Evolutionary conservation across 2,888 invertebrate species (phyloP), one percentile per base, ranked within the genome.

Genomic region (Neocrepidodera transversa): DNA sequence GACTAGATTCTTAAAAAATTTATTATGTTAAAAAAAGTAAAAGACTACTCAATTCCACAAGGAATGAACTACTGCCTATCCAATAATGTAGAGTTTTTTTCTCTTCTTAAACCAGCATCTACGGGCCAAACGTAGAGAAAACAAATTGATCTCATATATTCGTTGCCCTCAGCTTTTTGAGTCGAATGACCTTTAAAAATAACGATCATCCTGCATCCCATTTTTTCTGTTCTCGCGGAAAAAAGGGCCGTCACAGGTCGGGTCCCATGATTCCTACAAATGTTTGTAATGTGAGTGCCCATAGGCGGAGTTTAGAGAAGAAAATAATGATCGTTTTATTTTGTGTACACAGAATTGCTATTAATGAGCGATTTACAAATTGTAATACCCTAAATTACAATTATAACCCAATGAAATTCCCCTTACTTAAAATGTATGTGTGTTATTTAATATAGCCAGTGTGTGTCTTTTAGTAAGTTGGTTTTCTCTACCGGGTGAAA

Each of bases 121-220:
- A 23, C n/a, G 11, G 7, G 38, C 13, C 17, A 7, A 45, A 45
- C 13, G 26, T 16, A 13, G 14, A 20, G 47, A 32, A 51, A 57
- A 58, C 47, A 58, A 58, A 58, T 58, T 51, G 58, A 47, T 45
- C 58, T 30, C 51, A 58, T 58, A 58, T 58, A 58, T 58, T 58
- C 20, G 38, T n/a, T 40, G 47, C 58, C 40, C 50, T 28, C 47
- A 38, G 30, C 28, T 47, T 58, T n/a, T 58, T 51, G 45, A 58
- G 50, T 47, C 52, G 47, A 47, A 58, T 48, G 58, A 58, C 58
- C 58, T 58, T 58, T 58, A 47, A 47, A n/a, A 58, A 58, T 58
- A 58, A 58, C 58, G 58, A 58, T 47, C 58, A 52, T 58, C 52
- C 58, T 36, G 52, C 58, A 52, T 52, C 45, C 52, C 58, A 43